Conservation (phyloP, 2,888 invertebrate species). For the Branchellion lobata region DNA sequence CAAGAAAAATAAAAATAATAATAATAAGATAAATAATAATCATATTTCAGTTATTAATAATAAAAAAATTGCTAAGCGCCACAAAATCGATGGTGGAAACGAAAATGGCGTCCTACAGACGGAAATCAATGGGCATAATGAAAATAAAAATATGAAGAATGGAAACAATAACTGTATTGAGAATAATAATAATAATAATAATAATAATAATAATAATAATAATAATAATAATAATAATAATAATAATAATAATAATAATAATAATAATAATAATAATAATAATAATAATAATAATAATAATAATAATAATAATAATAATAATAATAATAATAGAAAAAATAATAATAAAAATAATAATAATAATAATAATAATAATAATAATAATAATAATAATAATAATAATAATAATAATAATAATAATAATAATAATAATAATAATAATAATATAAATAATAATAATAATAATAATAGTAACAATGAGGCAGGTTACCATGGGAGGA, state of each 20-base stretch:
- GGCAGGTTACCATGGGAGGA: no score
- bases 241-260: background rate
- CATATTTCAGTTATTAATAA: background rate
- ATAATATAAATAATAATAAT: no score
- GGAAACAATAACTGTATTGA: no score
- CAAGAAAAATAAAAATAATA: background rate
- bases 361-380: no score
- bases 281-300: background rate
- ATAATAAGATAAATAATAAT: background rate
- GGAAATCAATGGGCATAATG: no score
- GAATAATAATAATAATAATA: constrained; percentile 1
- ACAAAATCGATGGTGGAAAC: no score
- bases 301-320: constrained; percentile 7
- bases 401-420: no score
- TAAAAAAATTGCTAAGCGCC: no score
- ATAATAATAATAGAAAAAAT: background rate
- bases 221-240: constrained; percentile 20
- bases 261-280: constrained; percentile 1
- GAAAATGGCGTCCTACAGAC: no score
- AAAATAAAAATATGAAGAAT: constrained; percentile 4
- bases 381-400: no score
- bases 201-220: background rate
- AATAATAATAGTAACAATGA: no score
- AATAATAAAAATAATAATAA: constrained; percentile 7
- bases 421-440: no score